A percentile compares a stretch with the other conserved stretches of the same genome.
phyloP scores from a whole-genome alignment of 1,140 invertebrate species.

The Sitophilus oryzae region DNA sequence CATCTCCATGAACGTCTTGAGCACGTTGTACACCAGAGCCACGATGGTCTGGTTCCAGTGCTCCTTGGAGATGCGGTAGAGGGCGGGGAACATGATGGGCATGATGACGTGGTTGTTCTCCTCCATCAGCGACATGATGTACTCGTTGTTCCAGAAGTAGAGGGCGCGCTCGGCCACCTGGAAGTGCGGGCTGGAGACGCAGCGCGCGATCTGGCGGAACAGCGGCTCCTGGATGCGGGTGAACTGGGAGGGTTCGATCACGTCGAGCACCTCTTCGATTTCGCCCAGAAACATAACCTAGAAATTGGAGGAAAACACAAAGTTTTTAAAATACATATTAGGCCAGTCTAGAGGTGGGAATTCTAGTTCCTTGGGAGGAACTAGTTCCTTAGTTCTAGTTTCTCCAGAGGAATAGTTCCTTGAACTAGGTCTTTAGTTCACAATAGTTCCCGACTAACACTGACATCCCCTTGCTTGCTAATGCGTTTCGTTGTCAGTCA shows the following conservation, averaged over 20 bases:
- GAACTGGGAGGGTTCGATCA: slow-evolving; percentile 98
- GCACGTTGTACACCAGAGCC: slow-evolving; percentile 97
- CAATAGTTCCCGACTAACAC: too few species aligned
- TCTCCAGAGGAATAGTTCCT: too few species aligned
- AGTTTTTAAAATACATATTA: background rate
- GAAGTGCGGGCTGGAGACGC: slow-evolving; percentile 98
- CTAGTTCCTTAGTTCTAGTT: too few species aligned
- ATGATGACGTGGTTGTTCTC: slow-evolving; percentile 88
- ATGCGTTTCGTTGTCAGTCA: too few species aligned
- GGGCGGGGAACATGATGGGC: slow-evolving; percentile 93
- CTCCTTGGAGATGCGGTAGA: slow-evolving; percentile 97
- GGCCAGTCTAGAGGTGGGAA: too few species aligned
- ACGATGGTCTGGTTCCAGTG: slow-evolving; percentile 99
- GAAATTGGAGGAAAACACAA: background rate
- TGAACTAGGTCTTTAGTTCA: too few species aligned
- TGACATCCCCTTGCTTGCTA: too few species aligned
- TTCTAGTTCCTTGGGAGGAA: too few species aligned
- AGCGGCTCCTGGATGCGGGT: slow-evolving; percentile 95
- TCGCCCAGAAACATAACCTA: slow-evolving; percentile 94
- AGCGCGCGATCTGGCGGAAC: slow-evolving; percentile 95
- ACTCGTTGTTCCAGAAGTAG: slow-evolving; percentile 97
- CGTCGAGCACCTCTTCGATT: slow-evolving; percentile 96
- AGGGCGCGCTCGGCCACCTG: slow-evolving; percentile 94
- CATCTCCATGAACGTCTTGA: slow-evolving; percentile 99
- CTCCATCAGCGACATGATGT: slow-evolving; percentile 90